Percentiles rank a stretch among this genome's conserved stretches.
phyloP scores from a whole-genome alignment of 2,888 invertebrate species.

The Spodoptera picta region DNA sequence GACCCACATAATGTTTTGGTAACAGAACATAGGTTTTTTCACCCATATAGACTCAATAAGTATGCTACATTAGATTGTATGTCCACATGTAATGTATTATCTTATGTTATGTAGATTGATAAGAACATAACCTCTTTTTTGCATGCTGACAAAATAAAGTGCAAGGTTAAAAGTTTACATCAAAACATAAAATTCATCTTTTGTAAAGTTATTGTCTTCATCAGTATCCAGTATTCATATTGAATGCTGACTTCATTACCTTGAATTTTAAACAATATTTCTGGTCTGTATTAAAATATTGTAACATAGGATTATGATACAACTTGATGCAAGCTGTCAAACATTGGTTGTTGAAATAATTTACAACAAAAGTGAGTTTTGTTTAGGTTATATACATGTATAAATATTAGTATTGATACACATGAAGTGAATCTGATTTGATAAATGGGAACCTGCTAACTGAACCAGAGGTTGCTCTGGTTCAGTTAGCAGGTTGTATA shows the following conservation, averaged over 20 bases:
- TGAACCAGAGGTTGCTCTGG: no score
- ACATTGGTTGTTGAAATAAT: not conserved
- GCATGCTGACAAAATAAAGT: slow-evolving; percentile 57
- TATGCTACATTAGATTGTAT: slow-evolving; percentile 19
- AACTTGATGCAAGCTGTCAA: not conserved
- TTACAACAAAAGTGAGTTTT: not conserved
- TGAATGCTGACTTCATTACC: slow-evolving; percentile 13
- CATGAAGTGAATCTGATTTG: no score
- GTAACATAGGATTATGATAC: not conserved
- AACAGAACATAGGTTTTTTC: slow-evolving; percentile 21
- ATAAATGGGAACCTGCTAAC: no score
- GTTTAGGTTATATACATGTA: no score
- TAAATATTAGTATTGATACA: no score
- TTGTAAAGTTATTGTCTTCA: slow-evolving; percentile 18
- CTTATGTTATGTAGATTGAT: slow-evolving; percentile 49
- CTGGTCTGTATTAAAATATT: slow-evolving; percentile 18
- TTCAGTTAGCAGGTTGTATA: no score
- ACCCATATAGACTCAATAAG: slow-evolving; percentile 16
- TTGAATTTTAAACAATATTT: slow-evolving; percentile 25
- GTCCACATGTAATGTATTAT: slow-evolving; percentile 44
- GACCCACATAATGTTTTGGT: slow-evolving; percentile 50
- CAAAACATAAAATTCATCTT: slow-evolving; percentile 11
- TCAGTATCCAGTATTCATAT: slow-evolving; percentile 7
- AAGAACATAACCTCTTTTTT: slow-evolving; percentile 64
- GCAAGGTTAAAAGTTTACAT: slow-evolving; percentile 42